phyloP scores from a whole-genome alignment of 2,888 invertebrate genomes.

The Bursaphelenchus okinawaensis region DNA sequence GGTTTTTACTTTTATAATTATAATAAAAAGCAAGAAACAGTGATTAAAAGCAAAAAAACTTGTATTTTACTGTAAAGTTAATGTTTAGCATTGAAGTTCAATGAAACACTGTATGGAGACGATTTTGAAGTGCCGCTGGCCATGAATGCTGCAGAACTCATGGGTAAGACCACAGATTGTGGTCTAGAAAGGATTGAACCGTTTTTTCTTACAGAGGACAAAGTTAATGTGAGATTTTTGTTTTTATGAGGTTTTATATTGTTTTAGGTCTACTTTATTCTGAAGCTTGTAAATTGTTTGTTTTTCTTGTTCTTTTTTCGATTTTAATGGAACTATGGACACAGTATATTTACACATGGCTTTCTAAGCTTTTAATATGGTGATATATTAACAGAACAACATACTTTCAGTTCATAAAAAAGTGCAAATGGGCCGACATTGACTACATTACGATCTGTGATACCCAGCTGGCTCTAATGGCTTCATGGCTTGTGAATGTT shows the following conservation, averaged over 20 bases:
- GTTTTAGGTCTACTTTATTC: too few relatives aligned
- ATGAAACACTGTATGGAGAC: not conserved
- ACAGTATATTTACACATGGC: too few relatives aligned
- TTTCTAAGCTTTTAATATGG: too few relatives aligned
- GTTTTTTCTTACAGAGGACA: not conserved
- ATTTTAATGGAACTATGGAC: too few relatives aligned
- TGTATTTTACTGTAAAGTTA: not conserved
- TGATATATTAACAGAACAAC: too few relatives aligned
- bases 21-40: too few relatives aligned
- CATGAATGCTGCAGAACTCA: not conserved
- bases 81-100: not conserved
- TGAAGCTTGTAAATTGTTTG: too few relatives aligned
- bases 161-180: not conserved
- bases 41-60: not conserved
- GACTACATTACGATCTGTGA: not conserved
- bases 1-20: too few relatives aligned
- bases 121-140: not conserved
- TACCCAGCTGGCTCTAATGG: not conserved
- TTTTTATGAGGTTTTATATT: too few relatives aligned
- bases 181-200: not conserved
- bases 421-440: not conserved
- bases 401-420: not conserved
- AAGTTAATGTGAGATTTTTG: not conserved
- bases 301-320: too few relatives aligned
- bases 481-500: not conserved